Conservation (phyloP, 2,888 invertebrate species). For the Lysandra coridon region DNA sequence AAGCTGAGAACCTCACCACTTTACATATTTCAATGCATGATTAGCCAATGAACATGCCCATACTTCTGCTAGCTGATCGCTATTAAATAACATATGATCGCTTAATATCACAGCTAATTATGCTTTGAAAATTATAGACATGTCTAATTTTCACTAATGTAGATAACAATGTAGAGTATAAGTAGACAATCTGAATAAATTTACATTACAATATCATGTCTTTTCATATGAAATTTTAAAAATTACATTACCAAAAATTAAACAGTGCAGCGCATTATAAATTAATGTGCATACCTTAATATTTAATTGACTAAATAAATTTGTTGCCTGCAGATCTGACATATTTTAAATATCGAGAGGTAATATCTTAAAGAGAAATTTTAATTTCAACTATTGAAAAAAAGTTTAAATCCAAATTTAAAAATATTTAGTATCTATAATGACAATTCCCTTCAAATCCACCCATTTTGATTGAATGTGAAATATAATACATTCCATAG, state of each 20-base stretch:
- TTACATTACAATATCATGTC: conserved; percentile 81
- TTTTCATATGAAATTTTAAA: conserved; percentile 79
- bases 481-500: conserved; percentile 78
- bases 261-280: conserved; percentile 81
- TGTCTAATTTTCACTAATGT: conserved; percentile 81
- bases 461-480: conserved; percentile 75
- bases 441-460: conserved; percentile 80
- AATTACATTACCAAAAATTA: conserved; percentile 80
- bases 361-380: conserved; percentile 80
- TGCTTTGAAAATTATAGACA: conserved; percentile 81
- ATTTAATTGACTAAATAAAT: conserved; percentile 82
- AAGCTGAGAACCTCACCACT: conserved; percentile 76
- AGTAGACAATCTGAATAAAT: conserved; percentile 80
- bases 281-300: conserved; percentile 81
- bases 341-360: conserved; percentile 80
- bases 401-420: conserved; percentile 78
- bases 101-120: conserved; percentile 81
- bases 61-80: conserved; percentile 75
- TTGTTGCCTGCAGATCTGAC: conserved; percentile 82
- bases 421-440: conserved; percentile 76
- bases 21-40: conserved; percentile 81
- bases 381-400: conserved; percentile 80
- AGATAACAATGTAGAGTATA: conserved; percentile 81
- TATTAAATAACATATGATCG: conserved; percentile 80
- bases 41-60: conserved; percentile 80